Evolutionary conservation across 2,113 vertebrate species (phyloP).

Genomic region (Phylloscopus whistleri): DNA sequence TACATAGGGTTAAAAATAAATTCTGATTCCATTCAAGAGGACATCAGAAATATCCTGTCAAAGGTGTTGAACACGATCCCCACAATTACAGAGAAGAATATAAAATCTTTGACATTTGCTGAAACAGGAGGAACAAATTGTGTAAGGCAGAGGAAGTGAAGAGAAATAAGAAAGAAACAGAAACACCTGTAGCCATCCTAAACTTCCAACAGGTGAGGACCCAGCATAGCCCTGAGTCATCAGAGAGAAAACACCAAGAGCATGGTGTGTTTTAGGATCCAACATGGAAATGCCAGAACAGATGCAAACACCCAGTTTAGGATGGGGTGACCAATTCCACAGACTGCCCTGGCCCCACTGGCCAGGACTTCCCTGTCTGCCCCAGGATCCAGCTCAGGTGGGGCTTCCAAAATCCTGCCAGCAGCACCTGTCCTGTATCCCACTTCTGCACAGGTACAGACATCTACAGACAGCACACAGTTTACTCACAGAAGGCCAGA

Average conservation of each 20-base stretch:
- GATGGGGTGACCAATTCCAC: not conserved
- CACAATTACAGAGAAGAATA: not conserved
- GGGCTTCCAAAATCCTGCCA: not conserved
- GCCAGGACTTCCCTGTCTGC: not conserved
- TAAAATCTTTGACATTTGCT: not conserved
- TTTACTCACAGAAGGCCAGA: not conserved
- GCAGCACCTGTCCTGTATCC: not conserved
- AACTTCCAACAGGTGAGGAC: not conserved
- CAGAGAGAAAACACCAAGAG: not conserved
- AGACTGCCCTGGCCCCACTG: not conserved
- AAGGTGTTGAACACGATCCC: fast-evolving
- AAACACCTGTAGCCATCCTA: not conserved
- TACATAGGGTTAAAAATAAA: not conserved
- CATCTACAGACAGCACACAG: too few relatives aligned
- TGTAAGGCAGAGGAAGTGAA: not conserved
- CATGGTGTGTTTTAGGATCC: fast-evolving
- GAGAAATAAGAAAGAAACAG: not conserved
- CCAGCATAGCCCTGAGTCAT: not conserved
- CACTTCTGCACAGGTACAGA: not conserved
- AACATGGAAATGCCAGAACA: not conserved
- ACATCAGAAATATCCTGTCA: not conserved
- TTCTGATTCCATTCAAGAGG: not conserved
- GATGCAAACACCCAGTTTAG: not conserved
- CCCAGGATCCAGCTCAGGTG: not conserved
- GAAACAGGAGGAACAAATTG: not conserved